A percentile compares a stretch with the other conserved stretches of the same genome.
Conservation (phyloP, 2,888 invertebrate species). For the Schrankia costaestrigalis region DNA sequence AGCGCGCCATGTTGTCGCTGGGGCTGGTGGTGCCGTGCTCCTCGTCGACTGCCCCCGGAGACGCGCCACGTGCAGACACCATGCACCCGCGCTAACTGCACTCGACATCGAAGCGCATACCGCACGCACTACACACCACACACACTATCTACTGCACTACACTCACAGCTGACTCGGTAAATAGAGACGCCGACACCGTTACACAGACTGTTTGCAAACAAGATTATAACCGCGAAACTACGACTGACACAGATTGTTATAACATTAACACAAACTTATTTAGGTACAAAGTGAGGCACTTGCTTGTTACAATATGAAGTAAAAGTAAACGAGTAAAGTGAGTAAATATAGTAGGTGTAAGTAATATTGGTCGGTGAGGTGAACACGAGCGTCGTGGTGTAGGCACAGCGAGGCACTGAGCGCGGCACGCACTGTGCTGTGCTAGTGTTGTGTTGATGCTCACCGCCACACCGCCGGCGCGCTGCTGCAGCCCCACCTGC, state of each 20-base stretch:
- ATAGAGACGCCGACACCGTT: conserved; percentile 7
- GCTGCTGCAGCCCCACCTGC: no score
- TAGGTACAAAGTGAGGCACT: conserved; percentile 14
- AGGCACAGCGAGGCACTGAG: conserved; percentile 62
- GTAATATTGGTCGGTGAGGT: no score
- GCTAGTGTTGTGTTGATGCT: conserved; percentile 11
- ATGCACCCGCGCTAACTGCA: conserved; percentile 4
- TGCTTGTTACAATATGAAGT: conserved; percentile 18
- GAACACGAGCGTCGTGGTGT: conserved; percentile 52
- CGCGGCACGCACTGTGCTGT: conserved; percentile 16
- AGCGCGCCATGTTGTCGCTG: conserved; percentile 57
- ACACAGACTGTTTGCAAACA: conserved; percentile 36
- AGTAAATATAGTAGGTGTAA: no score
- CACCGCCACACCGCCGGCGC: conserved; percentile 8
- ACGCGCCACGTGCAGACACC: conserved; percentile 17
- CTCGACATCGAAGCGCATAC: conserved; percentile 13
- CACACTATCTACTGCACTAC: conserved; percentile 26
- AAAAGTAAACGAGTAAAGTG: no score
- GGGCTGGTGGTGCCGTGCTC: conserved; percentile 7
- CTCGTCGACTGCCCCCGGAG: conserved; percentile 9
- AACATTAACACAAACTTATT: conserved; percentile 18
- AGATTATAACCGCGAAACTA: conserved; percentile 19
- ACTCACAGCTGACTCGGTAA: conserved; percentile 15
- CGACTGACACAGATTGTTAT: conserved; percentile 18
- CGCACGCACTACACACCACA: conserved; percentile 12